Conservation (phyloP, 2,113 vertebrate genomes). For the Rhinoderma darwinii region DNA sequence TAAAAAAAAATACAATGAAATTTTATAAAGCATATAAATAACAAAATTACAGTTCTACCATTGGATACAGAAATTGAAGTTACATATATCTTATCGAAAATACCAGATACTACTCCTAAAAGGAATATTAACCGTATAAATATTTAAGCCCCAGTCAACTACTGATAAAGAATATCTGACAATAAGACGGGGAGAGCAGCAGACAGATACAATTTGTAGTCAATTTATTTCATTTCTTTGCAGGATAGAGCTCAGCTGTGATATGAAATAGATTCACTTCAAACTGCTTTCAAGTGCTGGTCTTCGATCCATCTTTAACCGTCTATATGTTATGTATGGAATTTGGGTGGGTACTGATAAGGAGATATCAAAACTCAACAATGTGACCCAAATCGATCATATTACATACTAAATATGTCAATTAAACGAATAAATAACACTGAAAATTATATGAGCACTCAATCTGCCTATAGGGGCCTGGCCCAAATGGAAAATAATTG, state of each 20-base stretch:
- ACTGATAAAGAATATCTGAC: neutral
- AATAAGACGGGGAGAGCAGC: neutral
- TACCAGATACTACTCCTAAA: neutral
- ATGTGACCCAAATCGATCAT: too few relatives aligned
- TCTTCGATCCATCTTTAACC: slow-evolving; percentile 1
- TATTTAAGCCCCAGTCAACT: slow-evolving; percentile 15
- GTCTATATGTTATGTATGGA: neutral
- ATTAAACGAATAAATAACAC: too few relatives aligned
- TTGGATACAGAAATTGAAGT: neutral
- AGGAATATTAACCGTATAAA: neutral
- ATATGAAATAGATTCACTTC: slow-evolving; percentile 27
- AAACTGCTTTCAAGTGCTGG: neutral
- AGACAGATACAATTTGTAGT: neutral
- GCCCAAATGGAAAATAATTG: too few relatives aligned
- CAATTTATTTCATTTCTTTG: slow-evolving; percentile 8
- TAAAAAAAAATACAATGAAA: neutral
- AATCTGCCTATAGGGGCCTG: too few relatives aligned
- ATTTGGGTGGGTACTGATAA: neutral
- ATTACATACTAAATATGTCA: too few relatives aligned
- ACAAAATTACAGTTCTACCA: neutral
- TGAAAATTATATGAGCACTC: too few relatives aligned
- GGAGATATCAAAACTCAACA: neutral
- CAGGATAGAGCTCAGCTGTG: slow-evolving; percentile 26
- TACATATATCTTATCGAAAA: slow-evolving; percentile 14
- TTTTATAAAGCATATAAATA: slow-evolving; percentile 10